phyloP scores from a whole-genome alignment of 1,140 invertebrate species.

The Hypsibius dujardini region DNA sequence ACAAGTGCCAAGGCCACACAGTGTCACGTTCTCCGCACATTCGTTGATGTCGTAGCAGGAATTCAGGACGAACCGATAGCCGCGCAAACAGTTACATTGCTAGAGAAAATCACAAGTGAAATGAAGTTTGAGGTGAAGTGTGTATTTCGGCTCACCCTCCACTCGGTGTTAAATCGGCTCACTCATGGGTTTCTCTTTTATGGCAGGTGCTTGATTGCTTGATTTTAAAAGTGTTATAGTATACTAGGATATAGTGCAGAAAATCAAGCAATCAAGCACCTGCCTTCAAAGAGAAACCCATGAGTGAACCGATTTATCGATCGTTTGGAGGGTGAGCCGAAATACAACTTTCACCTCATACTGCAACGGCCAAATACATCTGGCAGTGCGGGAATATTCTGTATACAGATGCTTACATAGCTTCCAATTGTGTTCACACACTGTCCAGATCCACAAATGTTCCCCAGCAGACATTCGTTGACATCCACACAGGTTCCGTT shows the following conservation, averaged over 20 bases:
- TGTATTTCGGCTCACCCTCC: slow-evolving; percentile 43
- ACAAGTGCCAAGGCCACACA: slow-evolving; percentile 55
- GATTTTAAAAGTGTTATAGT: no score
- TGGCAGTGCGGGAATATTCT: neutral
- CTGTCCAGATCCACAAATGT: slow-evolving; percentile 16
- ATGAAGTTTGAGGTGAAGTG: slow-evolving; percentile 51
- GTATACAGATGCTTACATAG: slow-evolving; percentile 32
- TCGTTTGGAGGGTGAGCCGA: slow-evolving; percentile 52
- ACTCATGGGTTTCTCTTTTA: no score
- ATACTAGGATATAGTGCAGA: slow-evolving; percentile 46
- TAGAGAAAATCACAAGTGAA: slow-evolving; percentile 51
- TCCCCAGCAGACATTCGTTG: slow-evolving; percentile 66
- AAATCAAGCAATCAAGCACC: slow-evolving; percentile 63
- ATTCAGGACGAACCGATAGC: slow-evolving; percentile 11
- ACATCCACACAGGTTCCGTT: slow-evolving; percentile 45
- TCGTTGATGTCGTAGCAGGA: slow-evolving; percentile 47
- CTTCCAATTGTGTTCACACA: slow-evolving; percentile 32
- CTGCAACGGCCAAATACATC: slow-evolving; percentile 44
- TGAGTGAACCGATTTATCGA: slow-evolving; percentile 69
- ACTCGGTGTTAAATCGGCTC: no score
- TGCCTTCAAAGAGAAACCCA: slow-evolving; percentile 58
- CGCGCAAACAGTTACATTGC: slow-evolving; percentile 29
- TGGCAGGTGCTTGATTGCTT: no score
- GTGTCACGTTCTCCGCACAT: slow-evolving; percentile 58
- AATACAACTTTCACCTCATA: slow-evolving; percentile 45